Conservation (phyloP, 2,113 vertebrate species). For the Suricata suricatta region DNA sequence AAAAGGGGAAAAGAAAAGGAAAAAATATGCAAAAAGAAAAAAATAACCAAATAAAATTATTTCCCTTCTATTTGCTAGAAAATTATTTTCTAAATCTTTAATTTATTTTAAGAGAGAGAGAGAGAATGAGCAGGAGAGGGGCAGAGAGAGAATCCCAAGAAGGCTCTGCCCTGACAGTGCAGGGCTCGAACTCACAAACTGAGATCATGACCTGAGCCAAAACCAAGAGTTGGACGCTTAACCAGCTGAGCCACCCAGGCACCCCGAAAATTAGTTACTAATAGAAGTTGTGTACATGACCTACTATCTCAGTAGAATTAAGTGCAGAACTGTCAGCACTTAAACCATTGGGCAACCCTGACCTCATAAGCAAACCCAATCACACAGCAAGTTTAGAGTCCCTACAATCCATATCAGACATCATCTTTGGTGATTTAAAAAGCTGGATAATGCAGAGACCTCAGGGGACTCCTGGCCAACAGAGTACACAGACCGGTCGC, state of each 20-base stretch:
- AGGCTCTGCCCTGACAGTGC: no score
- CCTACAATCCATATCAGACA: neutral
- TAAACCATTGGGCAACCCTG: neutral
- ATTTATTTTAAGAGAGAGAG: no score
- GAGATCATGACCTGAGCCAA: no score
- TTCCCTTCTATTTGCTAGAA: neutral
- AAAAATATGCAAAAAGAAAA: neutral
- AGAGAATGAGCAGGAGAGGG: no score
- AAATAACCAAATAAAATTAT: neutral
- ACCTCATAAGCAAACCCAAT: neutral
- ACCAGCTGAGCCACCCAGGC: no score
- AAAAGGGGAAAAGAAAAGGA: neutral
- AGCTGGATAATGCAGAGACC: neutral
- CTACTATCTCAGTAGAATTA: neutral
- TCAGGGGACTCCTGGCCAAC: neutral
- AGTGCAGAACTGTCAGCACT: neutral
- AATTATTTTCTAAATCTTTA: neutral
- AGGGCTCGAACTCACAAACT: no score
- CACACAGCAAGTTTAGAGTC: neutral
- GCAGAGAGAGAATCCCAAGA: no score
- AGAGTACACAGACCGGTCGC: neutral
- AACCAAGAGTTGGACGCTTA: no score
- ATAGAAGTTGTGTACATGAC: neutral
- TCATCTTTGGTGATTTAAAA: neutral
- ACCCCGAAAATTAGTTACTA: neutral